Evolutionary conservation across 23 tunicate species (phyloP), one percentile per base, ranked within the genome.

Genomic region (Botrylloides violaceus): DNA sequence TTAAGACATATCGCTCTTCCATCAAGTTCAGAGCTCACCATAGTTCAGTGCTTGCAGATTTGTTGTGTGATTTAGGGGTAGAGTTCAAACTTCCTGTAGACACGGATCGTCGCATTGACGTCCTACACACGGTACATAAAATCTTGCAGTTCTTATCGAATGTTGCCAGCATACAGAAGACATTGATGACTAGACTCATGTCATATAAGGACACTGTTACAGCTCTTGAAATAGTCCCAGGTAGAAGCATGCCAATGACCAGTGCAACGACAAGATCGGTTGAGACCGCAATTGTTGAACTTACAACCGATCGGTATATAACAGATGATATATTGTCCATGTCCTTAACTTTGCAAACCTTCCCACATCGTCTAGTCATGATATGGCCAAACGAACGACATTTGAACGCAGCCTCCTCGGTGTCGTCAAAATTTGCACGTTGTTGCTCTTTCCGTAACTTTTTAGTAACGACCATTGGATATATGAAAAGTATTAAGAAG

Each of bases 111-210:
- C 12, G 15, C 53, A 43, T 43, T 43, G 53, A 43, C 15, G 9
- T 9, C 53, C 53, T 43, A 15, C 53, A 43, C 12, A 43, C 53
- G 53, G 53, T 43, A 15, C 9, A 43, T 43, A 43, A 15, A 43
- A 43, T 43, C 15, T 43, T 43, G 53, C 53, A 9, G 53, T 43
- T 43, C 12, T 15, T 15, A 7, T 34, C 35, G 9, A 63, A 63
- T 3, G 70, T 63, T 3, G 33, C 35, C 35, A 63, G 70, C 32
- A 63, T 63, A 63, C 70, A 63, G 4, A 63, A 27, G 36, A 63
- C 35, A 31, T 63, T 33, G 32, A 63, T 63, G 35, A 63, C 32
- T 29, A 63, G 7, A 31, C 70, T 63, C 35, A 33, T 31, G 70
- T 63, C 33, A 31, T 63, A 63, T 27, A 63, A 3, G 20, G 70